These are phyloP conservation scores for Pluvianellus socialis DNA, from an alignment of 2,113 vertebrate genomes.

Conservation along the genomic window DNA sequence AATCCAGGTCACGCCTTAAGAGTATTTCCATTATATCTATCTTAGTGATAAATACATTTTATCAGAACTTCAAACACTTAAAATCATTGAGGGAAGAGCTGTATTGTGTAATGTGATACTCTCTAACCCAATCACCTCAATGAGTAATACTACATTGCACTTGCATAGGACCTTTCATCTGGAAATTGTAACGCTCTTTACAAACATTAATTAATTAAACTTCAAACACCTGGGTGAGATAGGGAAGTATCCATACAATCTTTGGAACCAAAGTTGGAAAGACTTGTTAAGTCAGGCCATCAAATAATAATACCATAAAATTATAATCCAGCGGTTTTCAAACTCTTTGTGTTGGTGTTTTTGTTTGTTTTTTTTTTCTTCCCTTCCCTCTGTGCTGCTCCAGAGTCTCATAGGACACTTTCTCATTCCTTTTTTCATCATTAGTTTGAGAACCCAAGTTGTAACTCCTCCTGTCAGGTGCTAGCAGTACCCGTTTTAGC, in stretches of 20 bases:
- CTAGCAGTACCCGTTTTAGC: not conserved
- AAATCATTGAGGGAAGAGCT: slow-evolving; percentile 69
- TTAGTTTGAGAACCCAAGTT: not conserved
- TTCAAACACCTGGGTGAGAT: slow-evolving; percentile 64
- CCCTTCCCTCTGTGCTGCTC: not conserved
- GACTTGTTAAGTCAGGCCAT: slow-evolving; percentile 63
- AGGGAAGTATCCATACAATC: slow-evolving; percentile 63
- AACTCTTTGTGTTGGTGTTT: not conserved
- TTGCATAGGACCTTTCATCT: slow-evolving; percentile 71
- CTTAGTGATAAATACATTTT: slow-evolving; percentile 68
- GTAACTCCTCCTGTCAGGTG: not conserved
- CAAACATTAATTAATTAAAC: slow-evolving; percentile 75
- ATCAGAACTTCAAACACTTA: slow-evolving; percentile 70
- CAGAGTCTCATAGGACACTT: not conserved
- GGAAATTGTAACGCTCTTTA: slow-evolving; percentile 67
- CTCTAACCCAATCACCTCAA: slow-evolving; percentile 64
- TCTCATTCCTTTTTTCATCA: not conserved
- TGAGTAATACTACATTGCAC: slow-evolving; percentile 69
- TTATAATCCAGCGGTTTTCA: slow-evolving; percentile 60
- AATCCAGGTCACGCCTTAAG: slow-evolving; percentile 69
- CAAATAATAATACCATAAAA: slow-evolving; percentile 54
- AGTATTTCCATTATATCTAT: slow-evolving; percentile 68
- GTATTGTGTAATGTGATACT: slow-evolving; percentile 74
- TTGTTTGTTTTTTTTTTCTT: not conserved
- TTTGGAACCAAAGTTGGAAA: slow-evolving; percentile 67